phyloP scores from a whole-genome alignment of 2,797 vertebrate genomes.

The Chelon labrosus region DNA sequence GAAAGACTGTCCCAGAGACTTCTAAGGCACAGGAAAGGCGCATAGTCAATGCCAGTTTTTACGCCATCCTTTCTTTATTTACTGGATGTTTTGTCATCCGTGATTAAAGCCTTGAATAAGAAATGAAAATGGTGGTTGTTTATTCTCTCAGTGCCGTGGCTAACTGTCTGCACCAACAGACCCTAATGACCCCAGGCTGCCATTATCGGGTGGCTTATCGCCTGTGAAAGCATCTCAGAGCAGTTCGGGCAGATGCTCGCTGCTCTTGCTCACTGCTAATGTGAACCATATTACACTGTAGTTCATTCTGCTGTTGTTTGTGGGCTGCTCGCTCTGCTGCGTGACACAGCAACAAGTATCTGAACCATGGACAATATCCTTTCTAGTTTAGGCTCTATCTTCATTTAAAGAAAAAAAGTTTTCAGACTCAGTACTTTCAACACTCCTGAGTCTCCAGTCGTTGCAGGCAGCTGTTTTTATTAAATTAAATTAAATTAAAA shows the following conservation, averaged over 20 bases:
- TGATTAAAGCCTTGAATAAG: slow-evolving; percentile 79
- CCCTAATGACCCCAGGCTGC: slow-evolving; percentile 70
- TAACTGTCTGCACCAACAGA: slow-evolving; percentile 73
- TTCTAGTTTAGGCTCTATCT: slow-evolving; percentile 9
- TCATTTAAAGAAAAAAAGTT: too few relatives aligned
- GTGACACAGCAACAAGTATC: slow-evolving; percentile 56
- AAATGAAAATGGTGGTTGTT: slow-evolving; percentile 71
- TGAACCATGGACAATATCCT: slow-evolving; percentile 7
- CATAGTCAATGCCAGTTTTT: slow-evolving; percentile 45
- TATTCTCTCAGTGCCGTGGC: slow-evolving; percentile 53
- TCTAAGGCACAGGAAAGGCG: slow-evolving; percentile 42
- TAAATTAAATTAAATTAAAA: neutral
- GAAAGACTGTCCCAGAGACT: slow-evolving; percentile 62
- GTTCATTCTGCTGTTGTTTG: slow-evolving; percentile 39
- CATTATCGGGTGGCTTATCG: slow-evolving; percentile 65
- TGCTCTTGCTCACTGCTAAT: slow-evolving; percentile 57
- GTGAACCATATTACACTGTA: slow-evolving; percentile 53
- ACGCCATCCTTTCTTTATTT: slow-evolving; percentile 40
- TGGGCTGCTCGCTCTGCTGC: slow-evolving; percentile 16
- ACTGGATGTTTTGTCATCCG: slow-evolving; percentile 69
- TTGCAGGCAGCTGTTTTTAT: neutral
- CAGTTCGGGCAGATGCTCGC: slow-evolving; percentile 66
- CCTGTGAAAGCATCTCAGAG: slow-evolving; percentile 69
- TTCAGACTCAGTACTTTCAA: too few relatives aligned
- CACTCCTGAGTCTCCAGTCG: slow-evolving; percentile 12